A percentile compares a stretch with the other conserved stretches of the same genome.
phyloP scores from a whole-genome alignment of 2,888 invertebrate genomes.

The Carpatolechia fugitivella region DNA sequence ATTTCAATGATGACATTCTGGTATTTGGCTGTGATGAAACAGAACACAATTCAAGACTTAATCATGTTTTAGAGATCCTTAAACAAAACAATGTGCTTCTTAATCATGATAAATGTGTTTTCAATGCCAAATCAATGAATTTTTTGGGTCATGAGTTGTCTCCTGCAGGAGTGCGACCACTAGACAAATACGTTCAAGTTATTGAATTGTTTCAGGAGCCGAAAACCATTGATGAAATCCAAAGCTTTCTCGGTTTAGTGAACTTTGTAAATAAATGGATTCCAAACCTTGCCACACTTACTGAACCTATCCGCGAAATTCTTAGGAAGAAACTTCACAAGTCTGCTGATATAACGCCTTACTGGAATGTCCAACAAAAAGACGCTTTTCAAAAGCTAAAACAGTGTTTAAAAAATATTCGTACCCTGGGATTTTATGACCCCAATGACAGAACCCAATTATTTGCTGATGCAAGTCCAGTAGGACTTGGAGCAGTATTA shows the following conservation, averaged over 20 bases:
- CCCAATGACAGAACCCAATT: slow-evolving; percentile 23
- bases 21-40: slow-evolving; percentile 20
- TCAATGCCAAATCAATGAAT: slow-evolving; percentile 8
- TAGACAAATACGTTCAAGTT: slow-evolving; percentile 25
- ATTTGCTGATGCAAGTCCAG: slow-evolving; percentile 28
- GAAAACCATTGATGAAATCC: too few species aligned
- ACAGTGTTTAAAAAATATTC: neutral
- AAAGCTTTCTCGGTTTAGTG: too few species aligned
- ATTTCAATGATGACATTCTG: too few species aligned
- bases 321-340: neutral
- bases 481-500: too few species aligned
- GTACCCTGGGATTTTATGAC: slow-evolving; percentile 25
- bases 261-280: slow-evolving; percentile 18
- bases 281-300: too few species aligned
- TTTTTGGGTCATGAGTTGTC: slow-evolving; percentile 27
- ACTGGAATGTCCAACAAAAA: neutral
- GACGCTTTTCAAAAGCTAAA: neutral
- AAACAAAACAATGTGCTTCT: slow-evolving; percentile 26
- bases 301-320: too few species aligned
- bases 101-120: too few species aligned
- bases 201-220: neutral
- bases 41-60: slow-evolving; percentile 22
- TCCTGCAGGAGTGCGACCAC: slow-evolving; percentile 21
- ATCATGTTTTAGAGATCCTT: slow-evolving; percentile 20
- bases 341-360: neutral